A percentile compares a stretch with the other conserved stretches of the same genome.
Evolutionary conservation across 2,113 vertebrate genomes (phyloP).

Genomic region (Odobenus rosmarus): DNA sequence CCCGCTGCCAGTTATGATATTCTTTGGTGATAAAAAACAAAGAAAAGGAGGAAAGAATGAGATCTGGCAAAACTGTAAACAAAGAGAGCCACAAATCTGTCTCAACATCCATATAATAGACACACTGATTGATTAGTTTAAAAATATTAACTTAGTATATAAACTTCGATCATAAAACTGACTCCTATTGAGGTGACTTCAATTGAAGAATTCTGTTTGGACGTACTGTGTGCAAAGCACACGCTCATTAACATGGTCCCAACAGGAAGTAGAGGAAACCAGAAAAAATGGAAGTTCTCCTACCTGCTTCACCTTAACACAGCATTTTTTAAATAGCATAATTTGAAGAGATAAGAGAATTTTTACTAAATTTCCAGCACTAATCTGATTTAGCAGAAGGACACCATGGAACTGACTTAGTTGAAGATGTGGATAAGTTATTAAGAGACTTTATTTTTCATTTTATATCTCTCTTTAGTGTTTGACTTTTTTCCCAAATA

Average conservation of each 20-base stretch:
- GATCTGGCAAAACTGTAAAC: not conserved
- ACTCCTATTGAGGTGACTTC: not conserved
- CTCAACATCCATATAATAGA: not conserved
- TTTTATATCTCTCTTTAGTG: not conserved
- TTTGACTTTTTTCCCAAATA: not conserved
- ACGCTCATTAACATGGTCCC: not conserved
- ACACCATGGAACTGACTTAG: not conserved
- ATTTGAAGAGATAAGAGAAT: not conserved
- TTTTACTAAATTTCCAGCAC: not conserved
- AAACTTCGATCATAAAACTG: not conserved
- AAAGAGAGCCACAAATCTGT: not conserved
- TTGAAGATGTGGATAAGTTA: not conserved
- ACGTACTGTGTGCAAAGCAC: not conserved
- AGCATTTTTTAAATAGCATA: not conserved
- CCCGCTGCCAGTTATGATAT: not conserved
- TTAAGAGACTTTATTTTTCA: not conserved
- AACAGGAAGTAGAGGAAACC: not conserved
- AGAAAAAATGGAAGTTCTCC: not conserved
- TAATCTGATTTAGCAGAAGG: not conserved
- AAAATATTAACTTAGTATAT: not conserved
- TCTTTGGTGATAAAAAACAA: not conserved
- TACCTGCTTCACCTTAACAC: not conserved
- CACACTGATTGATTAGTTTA: not conserved
- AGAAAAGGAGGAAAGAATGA: not conserved
- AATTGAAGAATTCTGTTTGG: not conserved